Evolutionary conservation across 2,113 vertebrate species (phyloP), one percentile per base, ranked within the genome.

Genomic region (Otolemur garnettii): DNA sequence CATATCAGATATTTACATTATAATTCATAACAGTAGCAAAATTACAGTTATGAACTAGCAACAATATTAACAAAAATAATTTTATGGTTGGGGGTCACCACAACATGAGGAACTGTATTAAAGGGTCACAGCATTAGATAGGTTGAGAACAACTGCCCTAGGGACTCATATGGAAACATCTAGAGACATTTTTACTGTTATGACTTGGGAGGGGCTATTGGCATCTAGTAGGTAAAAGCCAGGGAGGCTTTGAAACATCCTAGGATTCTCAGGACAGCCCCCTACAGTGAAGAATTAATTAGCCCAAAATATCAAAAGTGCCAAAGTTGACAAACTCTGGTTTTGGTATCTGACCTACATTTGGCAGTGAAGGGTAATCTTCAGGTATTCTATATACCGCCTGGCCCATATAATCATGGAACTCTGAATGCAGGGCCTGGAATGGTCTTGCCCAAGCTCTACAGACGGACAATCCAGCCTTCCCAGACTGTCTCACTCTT

Each of bases 311-410:
- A 64, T 89, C 26, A 89, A 35, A 2, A 69, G 71, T 64, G 71
- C 71, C 55, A 74, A 69, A 3, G n/a, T 17, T 94, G 79, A 89
- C 50, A 85, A 75, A 84, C 13, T 1, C 38, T 83, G 62, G 71
- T 53, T 87, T 72, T 53, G 24, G 42, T 84, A 60, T 80, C 55
- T 69, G 35, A 94, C 62, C 69, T 93, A 87, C 15, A 85, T 84
- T 26, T 85, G 85, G 77, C 11, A 81, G 28, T 22, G 62, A 84
- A 85, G 33, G 89, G 93, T 75, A 80, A 68, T 35, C 79, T 74
- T 75, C 78, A 53, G 5, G 7, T 74, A 85, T 88, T 74, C 82
- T 85, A 28, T 62, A 42, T 14, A 91, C 24, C 72, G 80, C 35
- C 53, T 60, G 53, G 59, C 59, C 66, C 59, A 30, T 17, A 22